Evolutionary conservation across 2,797 vertebrate species (phyloP).

Genomic region (Austrolebias charrua): DNA sequence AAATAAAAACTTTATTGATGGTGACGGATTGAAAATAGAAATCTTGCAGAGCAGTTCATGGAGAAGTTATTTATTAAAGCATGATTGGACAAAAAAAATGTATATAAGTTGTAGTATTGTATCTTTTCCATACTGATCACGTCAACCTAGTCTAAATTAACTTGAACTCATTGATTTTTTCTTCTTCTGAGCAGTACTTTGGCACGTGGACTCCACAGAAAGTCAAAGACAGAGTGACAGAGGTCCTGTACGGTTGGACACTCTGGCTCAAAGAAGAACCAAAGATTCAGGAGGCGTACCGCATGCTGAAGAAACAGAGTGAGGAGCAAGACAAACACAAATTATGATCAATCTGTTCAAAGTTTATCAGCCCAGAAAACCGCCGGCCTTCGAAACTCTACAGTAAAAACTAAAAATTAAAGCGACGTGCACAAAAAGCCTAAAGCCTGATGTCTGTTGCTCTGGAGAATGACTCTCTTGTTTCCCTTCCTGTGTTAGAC

Average conservation of each 20-base stretch:
- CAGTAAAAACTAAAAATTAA: neutral
- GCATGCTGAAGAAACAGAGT: constrained; percentile 95
- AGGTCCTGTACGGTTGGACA: constrained; percentile 91
- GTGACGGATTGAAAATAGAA: too few species aligned
- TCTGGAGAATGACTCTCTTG: neutral
- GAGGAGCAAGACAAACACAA: neutral
- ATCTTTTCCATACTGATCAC: too few species aligned
- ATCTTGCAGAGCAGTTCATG: too few species aligned
- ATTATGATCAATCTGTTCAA: neutral
- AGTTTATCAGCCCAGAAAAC: neutral
- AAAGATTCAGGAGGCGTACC: constrained; percentile 90
- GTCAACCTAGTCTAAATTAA: too few species aligned
- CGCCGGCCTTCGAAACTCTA: neutral
- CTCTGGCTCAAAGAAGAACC: constrained; percentile 87
- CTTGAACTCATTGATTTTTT: constrained; percentile 4
- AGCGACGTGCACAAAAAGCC: neutral
- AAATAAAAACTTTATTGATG: too few species aligned
- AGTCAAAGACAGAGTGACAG: constrained; percentile 85
- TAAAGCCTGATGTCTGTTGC: neutral
- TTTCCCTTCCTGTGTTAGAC: constrained; percentile 65
- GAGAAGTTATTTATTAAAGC: too few species aligned
- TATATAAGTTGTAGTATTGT: too few species aligned
- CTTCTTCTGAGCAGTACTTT: constrained; percentile 75
- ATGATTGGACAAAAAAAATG: too few species aligned
- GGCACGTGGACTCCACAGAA: constrained; percentile 83